Evolutionary conservation across 2,797 vertebrate genomes (phyloP).

Genomic region (Fistularia tabacaria): DNA sequence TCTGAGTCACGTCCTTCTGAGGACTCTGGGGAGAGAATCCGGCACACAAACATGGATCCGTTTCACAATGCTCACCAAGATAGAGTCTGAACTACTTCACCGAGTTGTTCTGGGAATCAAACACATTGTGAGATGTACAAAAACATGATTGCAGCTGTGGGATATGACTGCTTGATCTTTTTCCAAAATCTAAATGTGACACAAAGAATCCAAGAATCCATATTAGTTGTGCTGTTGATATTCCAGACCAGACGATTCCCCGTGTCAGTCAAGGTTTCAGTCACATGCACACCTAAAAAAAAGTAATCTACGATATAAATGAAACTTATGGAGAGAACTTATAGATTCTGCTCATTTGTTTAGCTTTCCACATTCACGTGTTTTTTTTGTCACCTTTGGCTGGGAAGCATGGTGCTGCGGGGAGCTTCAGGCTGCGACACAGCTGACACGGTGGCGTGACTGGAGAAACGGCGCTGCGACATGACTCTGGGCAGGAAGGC

Average conservation of each 20-base stretch:
- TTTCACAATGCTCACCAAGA: too few relatives aligned
- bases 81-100: too few relatives aligned
- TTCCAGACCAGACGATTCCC: too few relatives aligned
- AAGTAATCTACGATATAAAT: too few relatives aligned
- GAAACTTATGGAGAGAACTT: too few relatives aligned
- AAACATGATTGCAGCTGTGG: conserved; percentile 48
- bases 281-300: too few relatives aligned
- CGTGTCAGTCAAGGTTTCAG: too few relatives aligned
- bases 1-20: conserved; percentile 22
- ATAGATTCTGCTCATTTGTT: too few relatives aligned
- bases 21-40: conserved; percentile 1
- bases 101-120: conserved; percentile 6
- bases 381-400: conserved; percentile 84
- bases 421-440: conserved; percentile 83
- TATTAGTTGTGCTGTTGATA: too few relatives aligned
- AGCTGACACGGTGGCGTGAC: conserved; percentile 87
- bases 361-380: not conserved
- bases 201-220: conserved; percentile 3
- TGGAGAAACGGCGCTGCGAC: conserved; percentile 92
- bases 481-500: conserved; percentile 86
- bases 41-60: too few relatives aligned
- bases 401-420: conserved; percentile 86
- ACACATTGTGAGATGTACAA: conserved; percentile 43
- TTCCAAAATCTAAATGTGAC: conserved; percentile 1
- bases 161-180: conserved; percentile 22